phyloP scores from a whole-genome alignment of 2,113 vertebrate species.

The Muntiacus reevesi region DNA sequence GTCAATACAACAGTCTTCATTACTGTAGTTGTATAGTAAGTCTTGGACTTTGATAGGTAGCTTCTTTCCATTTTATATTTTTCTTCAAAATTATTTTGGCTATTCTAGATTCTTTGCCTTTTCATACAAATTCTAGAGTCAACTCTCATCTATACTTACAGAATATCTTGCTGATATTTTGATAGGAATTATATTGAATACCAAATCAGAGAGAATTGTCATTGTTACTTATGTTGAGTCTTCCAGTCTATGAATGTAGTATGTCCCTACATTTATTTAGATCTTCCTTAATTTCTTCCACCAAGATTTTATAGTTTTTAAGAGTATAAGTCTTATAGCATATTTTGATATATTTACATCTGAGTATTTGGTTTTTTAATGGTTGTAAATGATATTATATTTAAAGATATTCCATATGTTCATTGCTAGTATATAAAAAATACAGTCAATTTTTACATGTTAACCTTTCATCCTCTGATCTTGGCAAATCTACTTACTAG shows the following conservation, averaged over 20 bases:
- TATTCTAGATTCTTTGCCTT: background rate
- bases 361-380: background rate
- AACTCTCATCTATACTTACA: background rate
- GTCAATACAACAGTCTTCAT: background rate
- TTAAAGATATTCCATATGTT: background rate
- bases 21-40: background rate
- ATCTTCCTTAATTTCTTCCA: background rate
- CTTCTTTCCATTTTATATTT: background rate
- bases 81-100: background rate
- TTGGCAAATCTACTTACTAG: background rate
- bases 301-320: background rate
- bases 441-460: background rate
- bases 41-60: background rate
- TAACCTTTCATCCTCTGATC: background rate
- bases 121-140: background rate
- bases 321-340: background rate
- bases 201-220: background rate
- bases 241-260: background rate
- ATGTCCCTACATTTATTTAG: background rate
- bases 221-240: background rate
- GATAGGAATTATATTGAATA: background rate
- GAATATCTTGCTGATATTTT: background rate
- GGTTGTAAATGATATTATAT: background rate
- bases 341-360: background rate
- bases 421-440: background rate